Conservation (phyloP, 2,797 vertebrate species). For the Liasis olivaceus region DNA sequence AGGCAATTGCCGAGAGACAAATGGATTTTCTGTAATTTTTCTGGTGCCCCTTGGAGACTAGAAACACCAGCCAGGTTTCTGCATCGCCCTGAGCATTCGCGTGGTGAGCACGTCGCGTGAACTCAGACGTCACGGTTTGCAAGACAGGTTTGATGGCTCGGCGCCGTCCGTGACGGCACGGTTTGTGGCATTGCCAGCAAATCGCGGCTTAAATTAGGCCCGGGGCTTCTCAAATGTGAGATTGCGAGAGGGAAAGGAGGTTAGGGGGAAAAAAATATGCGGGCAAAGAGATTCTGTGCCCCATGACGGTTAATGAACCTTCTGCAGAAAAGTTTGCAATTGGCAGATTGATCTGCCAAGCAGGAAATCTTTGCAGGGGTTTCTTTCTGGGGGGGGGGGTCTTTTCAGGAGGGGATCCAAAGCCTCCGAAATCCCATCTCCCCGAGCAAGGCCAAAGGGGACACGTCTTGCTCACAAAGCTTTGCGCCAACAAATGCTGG, state of each 20-base stretch:
- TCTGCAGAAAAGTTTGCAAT: not conserved
- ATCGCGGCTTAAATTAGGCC: not conserved
- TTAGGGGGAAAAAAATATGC: accelerated
- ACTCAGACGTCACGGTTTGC: not conserved
- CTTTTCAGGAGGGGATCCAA: too few relatives aligned
- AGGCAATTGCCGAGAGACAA: not conserved
- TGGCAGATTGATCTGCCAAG: too few relatives aligned
- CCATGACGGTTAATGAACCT: not conserved
- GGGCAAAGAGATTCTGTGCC: not conserved
- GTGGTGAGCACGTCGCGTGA: not conserved
- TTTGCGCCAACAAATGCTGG: too few relatives aligned
- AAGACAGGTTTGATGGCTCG: not conserved
- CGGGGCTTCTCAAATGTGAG: not conserved
- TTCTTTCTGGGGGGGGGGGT: not conserved
- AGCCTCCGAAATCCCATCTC: too few relatives aligned
- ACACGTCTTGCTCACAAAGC: too few relatives aligned
- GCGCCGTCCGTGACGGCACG: too few relatives aligned
- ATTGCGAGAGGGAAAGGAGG: not conserved
- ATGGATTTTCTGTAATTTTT: not conserved
- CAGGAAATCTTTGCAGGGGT: not conserved
- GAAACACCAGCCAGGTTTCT: too few relatives aligned
- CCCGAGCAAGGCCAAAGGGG: too few relatives aligned
- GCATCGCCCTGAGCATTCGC: not conserved
- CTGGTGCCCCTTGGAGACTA: not conserved
- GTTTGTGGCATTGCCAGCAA: not conserved